These are phyloP conservation scores for Psittacula echo DNA, from an alignment of 2,797 vertebrate genomes.

Conservation along the genomic window DNA sequence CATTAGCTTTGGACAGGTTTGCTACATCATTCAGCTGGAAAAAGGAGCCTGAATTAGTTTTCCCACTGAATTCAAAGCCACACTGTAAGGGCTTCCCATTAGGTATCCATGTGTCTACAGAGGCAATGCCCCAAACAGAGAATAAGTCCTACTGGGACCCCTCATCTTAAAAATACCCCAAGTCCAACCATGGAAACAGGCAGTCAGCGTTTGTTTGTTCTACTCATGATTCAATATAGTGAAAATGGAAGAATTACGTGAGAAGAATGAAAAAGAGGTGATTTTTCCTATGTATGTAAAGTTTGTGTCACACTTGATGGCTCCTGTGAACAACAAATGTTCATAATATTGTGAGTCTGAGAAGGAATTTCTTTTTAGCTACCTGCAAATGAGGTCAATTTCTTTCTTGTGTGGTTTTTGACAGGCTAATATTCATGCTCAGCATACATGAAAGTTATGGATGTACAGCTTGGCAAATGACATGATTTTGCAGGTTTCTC, in stretches of 20 bases:
- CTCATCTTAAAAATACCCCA: not conserved
- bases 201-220: not conserved
- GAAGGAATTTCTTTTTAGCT: not conserved
- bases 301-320: not conserved
- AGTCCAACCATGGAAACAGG: accelerated
- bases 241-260: not conserved
- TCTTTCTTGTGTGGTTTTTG: not conserved
- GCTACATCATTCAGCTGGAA: not conserved
- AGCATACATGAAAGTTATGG: not conserved
- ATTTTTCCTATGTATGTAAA: not conserved
- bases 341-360: not conserved
- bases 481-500: not conserved
- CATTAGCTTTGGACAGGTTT: not conserved
- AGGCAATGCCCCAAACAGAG: not conserved
- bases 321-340: not conserved
- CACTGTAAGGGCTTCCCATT: accelerated
- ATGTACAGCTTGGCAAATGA: not conserved
- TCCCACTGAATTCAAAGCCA: not conserved
- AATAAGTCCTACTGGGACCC: accelerated
- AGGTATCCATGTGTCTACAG: accelerated
- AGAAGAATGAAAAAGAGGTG: not conserved
- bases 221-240: accelerated
- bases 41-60: too few relatives aligned
- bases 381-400: not conserved
- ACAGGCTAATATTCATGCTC: constrained; percentile 7